These are phyloP conservation scores for Hirudinaria manillensis DNA, from an alignment of 2,888 invertebrate genomes.

Conservation along the genomic window DNA sequence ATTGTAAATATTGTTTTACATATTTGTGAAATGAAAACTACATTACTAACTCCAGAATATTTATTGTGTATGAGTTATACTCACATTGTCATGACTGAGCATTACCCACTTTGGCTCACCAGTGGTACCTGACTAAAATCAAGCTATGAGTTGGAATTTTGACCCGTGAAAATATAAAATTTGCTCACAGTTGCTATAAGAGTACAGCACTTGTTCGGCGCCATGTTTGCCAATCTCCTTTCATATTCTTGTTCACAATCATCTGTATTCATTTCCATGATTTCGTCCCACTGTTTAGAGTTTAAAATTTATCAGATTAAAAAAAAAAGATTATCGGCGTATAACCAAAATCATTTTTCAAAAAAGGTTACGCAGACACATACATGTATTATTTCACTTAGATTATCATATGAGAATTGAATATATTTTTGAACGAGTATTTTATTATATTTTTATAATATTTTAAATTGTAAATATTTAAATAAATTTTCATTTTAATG, in stretches of 20 bases:
- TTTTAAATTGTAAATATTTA: neutral
- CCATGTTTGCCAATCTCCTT: slow-evolving; percentile 41
- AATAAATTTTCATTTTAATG: too few species aligned
- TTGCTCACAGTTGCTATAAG: slow-evolving; percentile 49
- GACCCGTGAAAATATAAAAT: neutral
- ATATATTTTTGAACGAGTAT: too few species aligned
- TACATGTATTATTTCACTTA: too few species aligned
- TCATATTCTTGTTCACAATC: slow-evolving; percentile 39
- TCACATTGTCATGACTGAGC: slow-evolving; percentile 34
- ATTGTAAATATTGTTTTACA: too few species aligned
- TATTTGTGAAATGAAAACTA: too few species aligned
- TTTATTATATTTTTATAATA: neutral
- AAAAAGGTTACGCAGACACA: too few species aligned
- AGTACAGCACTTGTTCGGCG: slow-evolving; percentile 50
- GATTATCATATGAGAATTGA: too few species aligned
- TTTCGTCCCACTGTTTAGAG: slow-evolving; percentile 18
- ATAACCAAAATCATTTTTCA: too few species aligned
- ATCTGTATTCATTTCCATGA: slow-evolving; percentile 4
- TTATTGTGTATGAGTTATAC: neutral
- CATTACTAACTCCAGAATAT: too few species aligned
- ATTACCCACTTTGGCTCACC: slow-evolving; percentile 32
- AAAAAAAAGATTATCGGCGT: too few species aligned
- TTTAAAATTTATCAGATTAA: too few species aligned
- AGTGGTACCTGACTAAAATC: slow-evolving; percentile 33
- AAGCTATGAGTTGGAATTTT: neutral